Evolutionary conservation across 1,140 invertebrate genomes (phyloP).

Genomic region (Drosophila elegans): DNA sequence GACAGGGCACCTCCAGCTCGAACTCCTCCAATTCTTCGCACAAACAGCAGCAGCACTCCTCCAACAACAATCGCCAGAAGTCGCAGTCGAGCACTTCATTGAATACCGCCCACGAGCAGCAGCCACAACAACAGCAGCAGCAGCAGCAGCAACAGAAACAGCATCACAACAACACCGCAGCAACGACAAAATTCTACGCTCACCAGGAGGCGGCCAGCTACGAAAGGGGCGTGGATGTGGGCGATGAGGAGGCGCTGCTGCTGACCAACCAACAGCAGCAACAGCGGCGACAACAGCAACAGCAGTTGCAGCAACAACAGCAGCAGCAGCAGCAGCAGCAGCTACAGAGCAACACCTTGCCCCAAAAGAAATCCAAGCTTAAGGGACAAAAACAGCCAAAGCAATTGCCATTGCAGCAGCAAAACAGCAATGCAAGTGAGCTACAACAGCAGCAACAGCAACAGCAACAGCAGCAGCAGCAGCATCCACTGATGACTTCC

Average conservation of each 20-base stretch:
- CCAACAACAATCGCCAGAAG: conserved; percentile 79
- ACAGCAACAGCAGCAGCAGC: too few species aligned
- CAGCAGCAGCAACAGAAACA: conserved; percentile 42
- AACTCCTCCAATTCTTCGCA: conserved; percentile 72
- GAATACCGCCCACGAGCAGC: conserved; percentile 76
- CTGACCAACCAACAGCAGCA: conserved; percentile 61
- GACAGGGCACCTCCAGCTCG: conserved; percentile 85
- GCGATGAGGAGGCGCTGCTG: conserved; percentile 73
- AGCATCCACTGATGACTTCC: conserved; percentile 73
- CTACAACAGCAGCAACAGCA: conserved; percentile 15
- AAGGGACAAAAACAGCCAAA: conserved; percentile 83
- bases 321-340: conserved; percentile 44
- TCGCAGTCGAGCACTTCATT: conserved; percentile 78
- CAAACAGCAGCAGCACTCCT: conserved; percentile 64
- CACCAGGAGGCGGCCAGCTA: conserved; percentile 63
- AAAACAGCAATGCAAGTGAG: conserved; percentile 40
- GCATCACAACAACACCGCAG: conserved; percentile 36
- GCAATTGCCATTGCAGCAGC: conserved; percentile 62
- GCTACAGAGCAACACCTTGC: conserved; percentile 69
- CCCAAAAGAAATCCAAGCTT: conserved; percentile 76
- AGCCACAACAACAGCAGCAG: conserved; percentile 48
- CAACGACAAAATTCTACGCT: conserved; percentile 74
- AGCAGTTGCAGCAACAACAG: conserved; percentile 44
- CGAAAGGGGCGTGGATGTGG: conserved; percentile 79
- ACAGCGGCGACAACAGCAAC: conserved; percentile 36